Base-by-base conservation (phyloP, 2,797 vertebrate species). In the Huso huso region DNA sequence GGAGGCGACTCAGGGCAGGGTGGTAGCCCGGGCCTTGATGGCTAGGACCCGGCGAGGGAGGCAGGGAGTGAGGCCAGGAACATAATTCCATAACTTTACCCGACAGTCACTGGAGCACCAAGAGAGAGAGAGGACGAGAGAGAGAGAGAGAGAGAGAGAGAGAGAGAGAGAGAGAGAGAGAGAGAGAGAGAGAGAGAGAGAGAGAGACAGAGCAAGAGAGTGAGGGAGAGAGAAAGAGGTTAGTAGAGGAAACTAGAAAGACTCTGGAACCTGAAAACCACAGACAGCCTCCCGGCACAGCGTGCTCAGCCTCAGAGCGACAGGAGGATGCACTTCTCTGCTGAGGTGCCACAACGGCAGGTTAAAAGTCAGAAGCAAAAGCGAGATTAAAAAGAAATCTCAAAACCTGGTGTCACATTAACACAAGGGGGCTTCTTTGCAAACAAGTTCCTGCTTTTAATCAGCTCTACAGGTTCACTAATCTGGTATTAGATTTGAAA, bases 11-110 rank as follows among this genome's bases (percentile, higher is more conserved):
- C 92, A 99, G 84, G 95, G 95, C 86, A 98, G 88, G 88, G 93
- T 99, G 89, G 94, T 97, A 88, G 95, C 95, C 77, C 94, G 93
- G 82, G 95, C 94, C 87, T 99, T 98, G 88, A 99, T 98, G 89
- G 96, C 95, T 89, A 98, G 92, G 82, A 99, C 95, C 71, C 95
- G 93, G 72, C 94, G 94, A 77, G 96, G 96, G 86, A 98, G 94
- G 92, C 96, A 98, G 67, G 95, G 95, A 82, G 95, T 98, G 85
- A 97, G 89, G 80, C 96, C 96, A 71, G 96, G 94, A 77, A 98
- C 91, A 91, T 98, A 99, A 87, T 77, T 95, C 96, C 95, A 98
- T 87, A 99, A 83, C 93, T 98, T 99, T 89, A 99, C 95, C 84
- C 95, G 91, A 90, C 95, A 97, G 91, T 99, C 96, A 77, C 95